Evolutionary conservation across 2,888 invertebrate species (phyloP).

Genomic region (Acheta domesticus): DNA sequence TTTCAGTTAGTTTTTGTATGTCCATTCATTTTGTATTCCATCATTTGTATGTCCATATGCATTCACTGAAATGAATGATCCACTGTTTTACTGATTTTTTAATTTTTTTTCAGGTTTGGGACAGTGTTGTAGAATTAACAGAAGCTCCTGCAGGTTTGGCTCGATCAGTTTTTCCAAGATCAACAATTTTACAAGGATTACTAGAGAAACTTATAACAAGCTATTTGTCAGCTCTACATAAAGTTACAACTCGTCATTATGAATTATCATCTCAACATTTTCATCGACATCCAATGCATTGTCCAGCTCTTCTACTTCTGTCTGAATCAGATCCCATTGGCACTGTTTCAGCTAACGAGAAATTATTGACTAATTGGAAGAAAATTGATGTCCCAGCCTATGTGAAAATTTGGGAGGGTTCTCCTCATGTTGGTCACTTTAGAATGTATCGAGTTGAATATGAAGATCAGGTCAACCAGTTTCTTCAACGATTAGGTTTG

Average conservation of each 20-base stretch:
- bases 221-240: slow-evolving; percentile 78
- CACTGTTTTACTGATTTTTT: neutral
- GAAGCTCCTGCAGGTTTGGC: slow-evolving; percentile 54
- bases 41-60: no score
- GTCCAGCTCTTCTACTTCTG: slow-evolving; percentile 70
- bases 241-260: slow-evolving; percentile 79
- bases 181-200: slow-evolving; percentile 48
- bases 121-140: slow-evolving; percentile 66
- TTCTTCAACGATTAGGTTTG: neutral
- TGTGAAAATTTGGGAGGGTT: slow-evolving; percentile 70
- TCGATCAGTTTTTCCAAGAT: slow-evolving; percentile 52
- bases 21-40: no score
- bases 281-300: slow-evolving; percentile 69
- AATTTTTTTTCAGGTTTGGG: slow-evolving; percentile 61
- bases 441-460: slow-evolving; percentile 65
- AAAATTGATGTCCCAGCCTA: slow-evolving; percentile 60
- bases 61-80: no score
- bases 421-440: slow-evolving; percentile 70
- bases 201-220: slow-evolving; percentile 48
- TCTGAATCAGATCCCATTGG: slow-evolving; percentile 73
- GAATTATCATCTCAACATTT: slow-evolving; percentile 77
- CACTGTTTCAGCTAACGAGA: slow-evolving; percentile 65
- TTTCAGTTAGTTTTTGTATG: no score
- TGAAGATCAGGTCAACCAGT: slow-evolving; percentile 30
- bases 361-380: slow-evolving; percentile 71